Evolutionary conservation across 2,113 vertebrate genomes (phyloP), one percentile per base, ranked within the genome.

Genomic region (Microtus ochrogaster): DNA sequence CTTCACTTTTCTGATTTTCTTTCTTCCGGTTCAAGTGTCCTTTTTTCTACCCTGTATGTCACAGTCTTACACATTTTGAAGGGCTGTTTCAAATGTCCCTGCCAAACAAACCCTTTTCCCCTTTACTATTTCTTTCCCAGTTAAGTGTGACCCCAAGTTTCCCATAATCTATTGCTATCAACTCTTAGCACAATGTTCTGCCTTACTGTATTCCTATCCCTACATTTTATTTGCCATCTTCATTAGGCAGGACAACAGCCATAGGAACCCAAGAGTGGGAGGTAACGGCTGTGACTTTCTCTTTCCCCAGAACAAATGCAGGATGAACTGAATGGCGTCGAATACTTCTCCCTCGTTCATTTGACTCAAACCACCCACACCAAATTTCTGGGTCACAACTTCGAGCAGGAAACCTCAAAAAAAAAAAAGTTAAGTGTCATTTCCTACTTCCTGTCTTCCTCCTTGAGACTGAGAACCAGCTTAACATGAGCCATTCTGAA

Each of bases 361-460:
- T 81, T 97, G 70, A 96, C 79, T 96, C 73, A 73, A 78, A 72
- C 81, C 90, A 63, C 28, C 30, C 92, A 85, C 44, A 68, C 79
- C 91, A 61, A 97, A 91, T 94, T 81, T 39, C 22, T 85, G 77
- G 44, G 79, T 92, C 89, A 91, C 92, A 93, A 93, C 92, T 95
- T 89, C 92, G 84, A 88, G 52, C 68, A 91, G 82, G 44, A 95
- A 96, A 95, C 91, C 86, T 97, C 93, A 89, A 44, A 87, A 70
- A 89, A 85, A 85, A 65, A 63, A 65, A 94, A 94, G 91, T 95
- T 82, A 96, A 92, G 90, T 95, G 86, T 94, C 96, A 96, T 92
- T 89, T 96, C 78, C 87, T 97, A 92, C 92, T 94, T 90, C 79
- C 68, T 96, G 84, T 92, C 70, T 93, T 55, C 65, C 47, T 93